Evolutionary conservation across 1,140 invertebrate genomes (phyloP), one percentile per base, ranked within the genome.

Genomic region (Drosophila trapezifrons): DNA sequence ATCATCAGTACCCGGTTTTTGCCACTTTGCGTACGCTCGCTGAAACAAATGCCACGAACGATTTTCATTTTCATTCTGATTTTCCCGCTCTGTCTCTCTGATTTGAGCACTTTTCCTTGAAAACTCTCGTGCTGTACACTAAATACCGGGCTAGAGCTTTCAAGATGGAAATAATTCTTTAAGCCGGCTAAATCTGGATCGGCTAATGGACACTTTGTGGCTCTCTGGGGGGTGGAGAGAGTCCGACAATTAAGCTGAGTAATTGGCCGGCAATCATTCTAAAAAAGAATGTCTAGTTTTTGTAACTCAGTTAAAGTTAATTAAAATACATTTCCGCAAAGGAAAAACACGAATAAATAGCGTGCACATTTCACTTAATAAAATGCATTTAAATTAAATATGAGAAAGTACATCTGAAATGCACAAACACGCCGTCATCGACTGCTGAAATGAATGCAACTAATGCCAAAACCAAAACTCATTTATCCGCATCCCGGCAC

Each of bases 1-100:
- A 40, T 64, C 27, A 58, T 47, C 65, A 49, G 25, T 49, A 18
- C 18, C 60, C 13, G 5, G 51, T 32, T 6, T 56, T 70, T 29
- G 43, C 29, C 72, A 75, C 51, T 75, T 75, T 75, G 70, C 35
- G 49, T 64, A 40, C 38, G 71, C 37, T 55, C 56, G 42, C 71
- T 70, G 65, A 46, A 71, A 71, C 67, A 71, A 66, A 71, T 71
- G 67, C 65, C 65, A 71, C 35, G 20, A 64, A 75, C 43, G 45
- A 47, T 74, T 74, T 74, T 75, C 72, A 74, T 75, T 75, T 73
- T 38, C 67, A 69, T 45, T 69, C 29, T 52, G 38, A 47, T 63
- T 56, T 56, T 37, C n/a, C 40, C 18, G 32, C 32, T 35, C 32
- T 32, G 4, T 52, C 29, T 20, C 17, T 18, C 27, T 29, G 13